phyloP scores from a whole-genome alignment of 2,888 invertebrate genomes.

The Hylaea fasciaria region DNA sequence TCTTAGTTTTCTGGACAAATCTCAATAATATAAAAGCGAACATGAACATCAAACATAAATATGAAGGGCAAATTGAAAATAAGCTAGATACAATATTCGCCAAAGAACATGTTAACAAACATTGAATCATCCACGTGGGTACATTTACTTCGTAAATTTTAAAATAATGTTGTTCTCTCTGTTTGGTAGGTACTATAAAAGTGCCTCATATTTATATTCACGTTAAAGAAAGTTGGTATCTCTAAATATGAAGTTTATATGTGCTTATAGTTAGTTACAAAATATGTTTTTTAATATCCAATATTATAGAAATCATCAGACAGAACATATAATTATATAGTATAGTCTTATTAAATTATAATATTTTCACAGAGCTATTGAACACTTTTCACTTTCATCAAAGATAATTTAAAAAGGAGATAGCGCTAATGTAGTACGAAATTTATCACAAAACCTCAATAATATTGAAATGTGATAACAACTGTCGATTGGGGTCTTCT shows the following conservation, averaged over 20 bases:
- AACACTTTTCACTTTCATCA: no score
- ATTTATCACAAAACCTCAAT: not conserved
- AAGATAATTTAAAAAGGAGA: no score
- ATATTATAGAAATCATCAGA: not conserved
- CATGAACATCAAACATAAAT: conserved; percentile 1
- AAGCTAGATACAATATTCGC: conserved; percentile 23
- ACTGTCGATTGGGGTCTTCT: not conserved
- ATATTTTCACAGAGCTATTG: no score
- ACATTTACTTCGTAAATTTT: conserved; percentile 18
- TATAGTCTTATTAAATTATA: no score
- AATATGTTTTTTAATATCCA: not conserved
- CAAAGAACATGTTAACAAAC: conserved; percentile 23
- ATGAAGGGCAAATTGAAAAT: conserved; percentile 13
- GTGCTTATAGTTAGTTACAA: not conserved
- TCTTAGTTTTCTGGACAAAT: not conserved
- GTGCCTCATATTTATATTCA: not conserved
- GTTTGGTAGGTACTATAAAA: no score
- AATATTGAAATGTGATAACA: conserved; percentile 1
- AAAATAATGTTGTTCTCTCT: conserved; percentile 18
- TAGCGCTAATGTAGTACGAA: not conserved
- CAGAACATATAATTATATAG: not conserved
- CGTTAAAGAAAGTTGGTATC: not conserved
- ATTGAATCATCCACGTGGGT: conserved; percentile 26
- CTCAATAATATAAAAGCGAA: not conserved
- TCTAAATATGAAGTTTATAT: conserved; percentile 9